Conservation (phyloP, 2,888 invertebrate genomes). For the Phragmatobia fuliginosa region DNA sequence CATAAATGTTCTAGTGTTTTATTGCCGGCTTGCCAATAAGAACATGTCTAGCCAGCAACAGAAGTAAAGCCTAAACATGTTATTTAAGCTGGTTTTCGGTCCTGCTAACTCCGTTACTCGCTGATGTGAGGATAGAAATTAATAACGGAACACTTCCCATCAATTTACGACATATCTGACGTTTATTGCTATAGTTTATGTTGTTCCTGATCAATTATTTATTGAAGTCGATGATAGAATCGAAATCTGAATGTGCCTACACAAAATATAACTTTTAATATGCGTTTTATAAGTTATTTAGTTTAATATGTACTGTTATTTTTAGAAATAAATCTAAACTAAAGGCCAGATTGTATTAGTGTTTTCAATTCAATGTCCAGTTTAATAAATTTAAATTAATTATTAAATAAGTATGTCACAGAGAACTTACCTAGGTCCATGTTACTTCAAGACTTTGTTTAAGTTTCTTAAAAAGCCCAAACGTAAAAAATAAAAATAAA, state of each 20-base stretch:
- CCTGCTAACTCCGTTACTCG: conserved; percentile 6
- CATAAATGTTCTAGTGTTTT: conserved; percentile 12
- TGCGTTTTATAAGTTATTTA: conserved; percentile 9
- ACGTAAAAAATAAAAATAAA: background rate
- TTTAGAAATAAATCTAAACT: background rate
- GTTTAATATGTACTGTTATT: too few relatives aligned
- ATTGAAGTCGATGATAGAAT: conserved; percentile 15
- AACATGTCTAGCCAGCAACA: conserved; percentile 12
- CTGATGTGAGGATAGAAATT: conserved; percentile 26
- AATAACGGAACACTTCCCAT: conserved; percentile 33
- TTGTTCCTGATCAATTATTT: conserved; percentile 30
- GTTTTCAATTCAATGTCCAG: background rate
- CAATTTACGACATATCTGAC: conserved; percentile 36
- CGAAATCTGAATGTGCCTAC: background rate
- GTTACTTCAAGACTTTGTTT: background rate
- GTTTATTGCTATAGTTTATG: conserved; percentile 34
- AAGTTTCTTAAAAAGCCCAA: background rate
- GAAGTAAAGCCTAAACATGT: conserved; percentile 11
- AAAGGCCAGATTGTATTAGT: background rate
- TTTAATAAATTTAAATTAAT: background rate
- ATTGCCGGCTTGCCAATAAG: conserved; percentile 16
- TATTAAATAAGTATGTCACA: background rate
- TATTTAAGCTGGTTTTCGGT: conserved; percentile 19
- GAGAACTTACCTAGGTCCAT: background rate
- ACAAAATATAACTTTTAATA: conserved; percentile 11